Evolutionary conservation across 2,797 vertebrate genomes (phyloP).

Genomic region (Hoplostethus atlanticus): DNA sequence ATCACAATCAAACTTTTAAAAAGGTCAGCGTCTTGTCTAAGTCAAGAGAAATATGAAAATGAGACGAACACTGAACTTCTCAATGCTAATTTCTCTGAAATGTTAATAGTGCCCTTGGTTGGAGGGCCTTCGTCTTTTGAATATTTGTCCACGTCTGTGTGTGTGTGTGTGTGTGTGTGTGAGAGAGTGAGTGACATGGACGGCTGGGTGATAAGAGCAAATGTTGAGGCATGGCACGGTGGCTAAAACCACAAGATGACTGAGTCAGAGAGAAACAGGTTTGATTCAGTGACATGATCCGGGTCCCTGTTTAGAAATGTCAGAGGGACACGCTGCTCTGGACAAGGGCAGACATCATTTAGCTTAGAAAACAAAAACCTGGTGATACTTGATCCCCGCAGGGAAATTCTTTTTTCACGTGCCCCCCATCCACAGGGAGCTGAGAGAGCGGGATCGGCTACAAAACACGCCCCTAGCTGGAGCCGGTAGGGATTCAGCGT

Average conservation of each 20-base stretch:
- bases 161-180: background rate
- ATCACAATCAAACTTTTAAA: constrained; percentile 16
- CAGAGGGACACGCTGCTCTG: constrained; percentile 31
- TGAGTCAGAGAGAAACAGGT: constrained; percentile 35
- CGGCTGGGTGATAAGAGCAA: constrained; percentile 36
- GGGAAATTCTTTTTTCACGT: too few relatives aligned
- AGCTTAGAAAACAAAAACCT: too few relatives aligned
- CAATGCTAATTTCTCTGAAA: constrained; percentile 43
- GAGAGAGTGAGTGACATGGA: constrained; percentile 22
- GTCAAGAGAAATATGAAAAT: constrained; percentile 20
- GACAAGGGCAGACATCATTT: background rate
- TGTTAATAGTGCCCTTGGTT: constrained; percentile 36
- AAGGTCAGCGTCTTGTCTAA: constrained; percentile 35
- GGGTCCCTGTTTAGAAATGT: constrained; percentile 51
- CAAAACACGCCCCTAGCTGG: too few relatives aligned
- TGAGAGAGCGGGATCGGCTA: too few relatives aligned
- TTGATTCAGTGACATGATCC: constrained; percentile 29
- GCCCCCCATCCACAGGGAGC: too few relatives aligned
- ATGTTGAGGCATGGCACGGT: background rate
- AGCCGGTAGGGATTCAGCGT: too few relatives aligned
- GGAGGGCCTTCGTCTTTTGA: constrained; percentile 16
- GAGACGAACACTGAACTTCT: constrained; percentile 40
- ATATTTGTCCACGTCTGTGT: background rate
- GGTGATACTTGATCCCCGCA: too few relatives aligned
- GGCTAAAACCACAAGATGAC: constrained; percentile 42